Evolutionary conservation across 2,888 invertebrate genomes (phyloP).

Genomic region (Panopea generosa): DNA sequence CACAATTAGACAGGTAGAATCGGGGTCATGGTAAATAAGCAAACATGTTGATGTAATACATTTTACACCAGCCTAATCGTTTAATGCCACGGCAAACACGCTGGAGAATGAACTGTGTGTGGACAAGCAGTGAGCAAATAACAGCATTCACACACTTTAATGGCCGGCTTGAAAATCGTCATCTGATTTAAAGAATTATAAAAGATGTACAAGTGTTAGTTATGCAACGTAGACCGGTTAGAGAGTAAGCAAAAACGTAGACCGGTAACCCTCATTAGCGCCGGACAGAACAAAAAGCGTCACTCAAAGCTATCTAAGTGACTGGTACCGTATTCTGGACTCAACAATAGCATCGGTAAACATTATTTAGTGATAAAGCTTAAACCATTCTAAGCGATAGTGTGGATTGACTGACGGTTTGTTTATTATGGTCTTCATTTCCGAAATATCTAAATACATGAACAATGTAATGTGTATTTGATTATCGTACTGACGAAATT

Average conservation of each 20-base stretch:
- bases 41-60: slow-evolving; percentile 50
- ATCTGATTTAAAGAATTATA: slow-evolving; percentile 20
- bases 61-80: slow-evolving; percentile 44
- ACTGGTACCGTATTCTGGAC: neutral
- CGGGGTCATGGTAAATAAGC: slow-evolving; percentile 13
- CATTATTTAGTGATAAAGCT: slow-evolving; percentile 9
- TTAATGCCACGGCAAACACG: slow-evolving; percentile 56
- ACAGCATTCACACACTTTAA: slow-evolving; percentile 16
- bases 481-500: too few species aligned
- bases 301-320: too few species aligned
- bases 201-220: slow-evolving; percentile 1
- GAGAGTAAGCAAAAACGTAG: neutral
- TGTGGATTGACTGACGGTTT: too few species aligned
- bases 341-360: slow-evolving; percentile 7
- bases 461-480: too few species aligned
- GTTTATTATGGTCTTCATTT: too few species aligned
- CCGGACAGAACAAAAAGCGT: neutral
- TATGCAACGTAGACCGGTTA: slow-evolving; percentile 7
- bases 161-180: neutral
- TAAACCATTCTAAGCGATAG: neutral
- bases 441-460: too few species aligned
- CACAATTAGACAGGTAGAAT: slow-evolving; percentile 8
- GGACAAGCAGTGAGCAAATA: slow-evolving; percentile 8
- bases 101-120: slow-evolving; percentile 10
- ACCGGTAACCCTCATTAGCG: neutral